Evolutionary conservation across 2,797 vertebrate genomes (phyloP).

Genomic region (Leptoclinus maculatus): DNA sequence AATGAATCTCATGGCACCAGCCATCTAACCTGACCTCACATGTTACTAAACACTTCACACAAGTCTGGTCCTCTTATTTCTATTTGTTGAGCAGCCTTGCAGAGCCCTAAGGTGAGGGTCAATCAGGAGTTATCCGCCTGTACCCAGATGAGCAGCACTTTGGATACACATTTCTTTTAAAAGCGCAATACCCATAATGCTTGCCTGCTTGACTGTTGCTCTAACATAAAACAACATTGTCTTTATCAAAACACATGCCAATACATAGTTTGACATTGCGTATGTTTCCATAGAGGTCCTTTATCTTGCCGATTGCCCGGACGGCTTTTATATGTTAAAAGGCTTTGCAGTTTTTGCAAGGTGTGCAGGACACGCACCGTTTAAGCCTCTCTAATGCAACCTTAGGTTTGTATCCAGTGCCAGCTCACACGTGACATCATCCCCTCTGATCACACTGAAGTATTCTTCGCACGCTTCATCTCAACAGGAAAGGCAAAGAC

Average conservation of each 20-base stretch:
- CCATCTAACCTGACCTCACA: constrained; percentile 21
- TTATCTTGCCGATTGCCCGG: constrained; percentile 10
- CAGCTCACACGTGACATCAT: constrained; percentile 4
- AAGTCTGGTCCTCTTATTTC: constrained; percentile 9
- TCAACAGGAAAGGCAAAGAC: constrained; percentile 10
- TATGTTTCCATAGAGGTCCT: constrained; percentile 36
- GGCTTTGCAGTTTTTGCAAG: constrained; percentile 28
- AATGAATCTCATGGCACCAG: constrained; percentile 36
- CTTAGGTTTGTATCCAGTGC: constrained; percentile 26
- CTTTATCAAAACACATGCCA: background rate
- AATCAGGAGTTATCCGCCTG: constrained; percentile 32
- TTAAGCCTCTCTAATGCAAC: constrained; percentile 48
- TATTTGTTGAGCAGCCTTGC: constrained; percentile 27
- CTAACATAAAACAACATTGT: background rate
- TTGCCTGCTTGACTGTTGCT: constrained; percentile 1
- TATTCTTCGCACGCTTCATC: background rate
- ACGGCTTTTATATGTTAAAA: constrained; percentile 30
- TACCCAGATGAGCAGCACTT: constrained; percentile 10
- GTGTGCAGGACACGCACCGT: constrained; percentile 31
- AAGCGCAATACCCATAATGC: constrained; percentile 37
- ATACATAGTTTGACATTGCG: constrained; percentile 32
- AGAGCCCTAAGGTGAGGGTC: constrained; percentile 21
- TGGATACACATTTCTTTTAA: background rate
- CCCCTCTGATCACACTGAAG: constrained; percentile 5
- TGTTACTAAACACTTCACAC: constrained; percentile 11